Evolutionary conservation across 2,113 vertebrate species (phyloP).

Genomic region (Sinocyclocheilus grahami): DNA sequence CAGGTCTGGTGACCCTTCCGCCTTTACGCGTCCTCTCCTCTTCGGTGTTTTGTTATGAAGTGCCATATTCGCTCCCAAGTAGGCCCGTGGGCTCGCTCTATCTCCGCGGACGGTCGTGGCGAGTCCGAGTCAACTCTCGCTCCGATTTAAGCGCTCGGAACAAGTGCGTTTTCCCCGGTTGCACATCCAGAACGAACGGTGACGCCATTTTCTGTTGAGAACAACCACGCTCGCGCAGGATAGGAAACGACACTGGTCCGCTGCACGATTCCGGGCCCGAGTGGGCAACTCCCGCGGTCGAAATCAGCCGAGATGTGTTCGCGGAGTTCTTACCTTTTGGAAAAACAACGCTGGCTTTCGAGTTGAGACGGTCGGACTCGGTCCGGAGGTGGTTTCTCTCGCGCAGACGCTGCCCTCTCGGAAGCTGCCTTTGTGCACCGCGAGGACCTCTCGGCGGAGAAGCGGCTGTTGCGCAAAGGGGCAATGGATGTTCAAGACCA

Average conservation of each 20-base stretch:
- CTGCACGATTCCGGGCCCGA: slow-evolving; percentile 65
- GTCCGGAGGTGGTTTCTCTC: slow-evolving; percentile 65
- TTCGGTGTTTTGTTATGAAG: slow-evolving; percentile 56
- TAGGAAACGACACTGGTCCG: slow-evolving; percentile 68
- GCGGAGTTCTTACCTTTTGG: slow-evolving; percentile 70
- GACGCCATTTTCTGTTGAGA: slow-evolving; percentile 84
- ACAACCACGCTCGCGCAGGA: slow-evolving; percentile 79
- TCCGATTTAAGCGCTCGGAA: slow-evolving; percentile 70
- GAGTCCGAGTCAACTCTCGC: slow-evolving; percentile 22
- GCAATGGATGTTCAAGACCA: slow-evolving; percentile 66
- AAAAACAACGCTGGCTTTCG: slow-evolving; percentile 40
- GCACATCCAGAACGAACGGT: slow-evolving; percentile 80
- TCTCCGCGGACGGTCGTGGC: slow-evolving; percentile 28
- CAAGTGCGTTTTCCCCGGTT: slow-evolving; percentile 73
- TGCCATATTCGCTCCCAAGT: neutral
- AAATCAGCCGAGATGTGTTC: slow-evolving; percentile 37
- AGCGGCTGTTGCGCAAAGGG: slow-evolving; percentile 81
- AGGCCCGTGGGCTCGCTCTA: slow-evolving; percentile 49
- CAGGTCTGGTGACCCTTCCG: slow-evolving; percentile 82
- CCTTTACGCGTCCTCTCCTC: slow-evolving; percentile 80
- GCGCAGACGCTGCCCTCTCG: slow-evolving; percentile 71
- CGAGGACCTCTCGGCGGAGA: slow-evolving; percentile 72
- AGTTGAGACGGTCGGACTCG: slow-evolving; percentile 48
- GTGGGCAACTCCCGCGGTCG: slow-evolving; percentile 22
- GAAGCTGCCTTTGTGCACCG: slow-evolving; percentile 81